These are phyloP conservation scores for Listronotus oregonensis DNA, from an alignment of 1,140 invertebrate genomes.

Conservation along the genomic window DNA sequence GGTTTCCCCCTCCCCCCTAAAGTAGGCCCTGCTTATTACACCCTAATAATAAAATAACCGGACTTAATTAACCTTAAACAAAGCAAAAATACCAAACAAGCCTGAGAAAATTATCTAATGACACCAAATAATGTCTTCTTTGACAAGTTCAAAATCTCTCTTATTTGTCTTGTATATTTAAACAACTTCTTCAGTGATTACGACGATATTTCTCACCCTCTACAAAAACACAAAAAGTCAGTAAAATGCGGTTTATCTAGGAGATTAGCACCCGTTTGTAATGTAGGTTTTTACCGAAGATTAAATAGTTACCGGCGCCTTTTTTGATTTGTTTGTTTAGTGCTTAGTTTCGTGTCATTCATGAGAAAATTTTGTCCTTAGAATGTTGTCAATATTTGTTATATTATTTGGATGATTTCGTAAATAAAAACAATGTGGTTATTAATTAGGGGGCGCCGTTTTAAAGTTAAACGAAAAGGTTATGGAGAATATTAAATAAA, in stretches of 20 bases:
- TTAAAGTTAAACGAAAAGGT: too few relatives aligned
- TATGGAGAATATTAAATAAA: too few relatives aligned
- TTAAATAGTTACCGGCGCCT: constrained; percentile 17
- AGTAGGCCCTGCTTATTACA: too few relatives aligned
- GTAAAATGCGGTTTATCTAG: constrained; percentile 18
- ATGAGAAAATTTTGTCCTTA: constrained; percentile 23
- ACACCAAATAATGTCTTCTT: constrained; percentile 18
- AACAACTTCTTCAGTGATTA: constrained; percentile 31
- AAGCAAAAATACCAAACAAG: not conserved
- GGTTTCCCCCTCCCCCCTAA: too few relatives aligned
- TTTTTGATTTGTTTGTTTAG: constrained; percentile 22
- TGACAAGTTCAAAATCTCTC: constrained; percentile 13
- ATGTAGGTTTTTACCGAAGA: constrained; percentile 6
- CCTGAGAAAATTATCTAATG: constrained; percentile 24
- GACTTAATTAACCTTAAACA: not conserved
- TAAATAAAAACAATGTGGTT: too few relatives aligned
- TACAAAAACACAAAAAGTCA: constrained; percentile 4
- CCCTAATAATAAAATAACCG: not conserved
- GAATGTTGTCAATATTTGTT: constrained; percentile 11
- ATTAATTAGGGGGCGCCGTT: too few relatives aligned
- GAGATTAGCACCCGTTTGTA: constrained; percentile 6
- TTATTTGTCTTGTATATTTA: constrained; percentile 10
- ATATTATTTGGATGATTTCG: too few relatives aligned
- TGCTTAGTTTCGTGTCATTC: constrained; percentile 20
- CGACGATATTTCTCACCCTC: constrained; percentile 21